Conservation (phyloP, 2,797 vertebrate genomes). For the Cynodonichthys magdalenae region DNA sequence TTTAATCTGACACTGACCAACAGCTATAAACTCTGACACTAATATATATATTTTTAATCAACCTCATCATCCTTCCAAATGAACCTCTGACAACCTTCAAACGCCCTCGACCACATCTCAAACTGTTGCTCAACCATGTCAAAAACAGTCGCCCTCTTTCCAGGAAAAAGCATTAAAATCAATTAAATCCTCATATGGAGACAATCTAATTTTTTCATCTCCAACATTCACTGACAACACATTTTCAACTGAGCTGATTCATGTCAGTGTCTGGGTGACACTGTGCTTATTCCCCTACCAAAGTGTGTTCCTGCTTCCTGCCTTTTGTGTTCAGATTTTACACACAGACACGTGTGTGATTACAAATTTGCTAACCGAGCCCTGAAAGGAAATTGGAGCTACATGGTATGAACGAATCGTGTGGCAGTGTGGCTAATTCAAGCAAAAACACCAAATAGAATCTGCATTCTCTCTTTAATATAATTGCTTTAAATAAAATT, state of each 20-base stretch:
- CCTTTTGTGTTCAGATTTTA: slow-evolving; percentile 11
- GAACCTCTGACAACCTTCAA: slow-evolving; percentile 6
- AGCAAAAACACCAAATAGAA: background rate
- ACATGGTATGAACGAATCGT: background rate
- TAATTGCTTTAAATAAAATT: no score
- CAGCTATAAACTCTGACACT: no score
- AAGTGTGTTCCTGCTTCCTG: background rate
- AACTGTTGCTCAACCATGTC: slow-evolving; percentile 22
- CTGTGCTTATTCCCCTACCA: background rate
- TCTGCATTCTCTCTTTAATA: background rate
- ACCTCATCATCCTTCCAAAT: no score
- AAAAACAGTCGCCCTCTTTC: slow-evolving; percentile 29
- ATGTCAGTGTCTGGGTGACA: slow-evolving; percentile 21
- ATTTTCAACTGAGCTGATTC: slow-evolving; percentile 57
- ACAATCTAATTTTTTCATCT: slow-evolving; percentile 64
- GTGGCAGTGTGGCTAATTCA: background rate
- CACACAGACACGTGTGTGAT: slow-evolving; percentile 9
- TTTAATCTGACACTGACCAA: no score
- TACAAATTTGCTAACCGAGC: slow-evolving; percentile 4
- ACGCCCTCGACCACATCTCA: slow-evolving; percentile 21
- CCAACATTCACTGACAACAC: slow-evolving; percentile 66
- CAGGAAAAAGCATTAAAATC: slow-evolving; percentile 64
- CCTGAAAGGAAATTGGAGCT: background rate
- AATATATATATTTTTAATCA: no score
- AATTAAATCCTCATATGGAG: slow-evolving; percentile 71